phyloP scores from a whole-genome alignment of 1,140 invertebrate genomes.

The Bombus terrestris region DNA sequence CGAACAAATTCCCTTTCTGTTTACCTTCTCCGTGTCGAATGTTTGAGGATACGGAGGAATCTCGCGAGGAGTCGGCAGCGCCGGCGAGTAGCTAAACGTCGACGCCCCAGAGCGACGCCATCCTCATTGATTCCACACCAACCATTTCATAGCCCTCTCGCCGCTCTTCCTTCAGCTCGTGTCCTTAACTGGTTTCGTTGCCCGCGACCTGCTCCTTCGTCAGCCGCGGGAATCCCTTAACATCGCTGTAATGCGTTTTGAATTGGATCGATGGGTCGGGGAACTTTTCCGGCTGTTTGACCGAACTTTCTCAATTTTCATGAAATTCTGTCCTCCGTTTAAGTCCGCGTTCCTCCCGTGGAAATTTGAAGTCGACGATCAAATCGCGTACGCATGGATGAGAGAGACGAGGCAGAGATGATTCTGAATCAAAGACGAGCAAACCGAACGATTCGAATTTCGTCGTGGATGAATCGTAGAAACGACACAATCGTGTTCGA shows the following conservation, averaged over 20 bases:
- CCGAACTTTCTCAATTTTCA: conserved; percentile 16
- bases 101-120: conserved; percentile 73
- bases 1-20: conserved; percentile 2
- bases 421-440: neutral
- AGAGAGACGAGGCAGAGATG: neutral
- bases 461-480: neutral
- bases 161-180: neutral
- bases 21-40: conserved; percentile 11
- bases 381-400: neutral
- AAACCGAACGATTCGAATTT: neutral
- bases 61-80: conserved; percentile 50
- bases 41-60: conserved; percentile 30
- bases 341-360: neutral
- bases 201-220: no score
- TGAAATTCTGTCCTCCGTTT: conserved; percentile 1
- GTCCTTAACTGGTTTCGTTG: conserved; percentile 6
- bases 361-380: conserved; percentile 5
- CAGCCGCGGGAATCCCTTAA: neutral
- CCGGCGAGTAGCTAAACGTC: conserved; percentile 63
- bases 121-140: conserved; percentile 71
- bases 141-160: conserved; percentile 19
- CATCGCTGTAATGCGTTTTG: neutral
- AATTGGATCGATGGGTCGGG: neutral
- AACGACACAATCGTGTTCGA: neutral
- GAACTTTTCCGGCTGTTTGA: neutral